Percentiles rank a stretch among this genome's conserved stretches.
Conservation (phyloP, 2,113 vertebrate species). For the Tenrec ecaudatus region DNA sequence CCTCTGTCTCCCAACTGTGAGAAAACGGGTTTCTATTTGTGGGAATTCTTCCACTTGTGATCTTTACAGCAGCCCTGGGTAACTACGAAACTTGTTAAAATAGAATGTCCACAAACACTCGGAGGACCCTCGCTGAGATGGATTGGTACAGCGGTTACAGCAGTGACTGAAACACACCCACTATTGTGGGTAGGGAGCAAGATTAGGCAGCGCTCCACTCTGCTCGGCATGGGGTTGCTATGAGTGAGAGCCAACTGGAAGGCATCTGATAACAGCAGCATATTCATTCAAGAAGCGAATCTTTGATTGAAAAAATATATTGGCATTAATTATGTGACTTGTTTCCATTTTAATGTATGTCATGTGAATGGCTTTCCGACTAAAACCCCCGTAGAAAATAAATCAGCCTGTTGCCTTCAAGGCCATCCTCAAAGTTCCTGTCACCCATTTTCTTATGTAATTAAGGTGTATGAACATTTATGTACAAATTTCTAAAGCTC, state of each 20-base stretch:
- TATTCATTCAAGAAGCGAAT: background rate
- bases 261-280: background rate
- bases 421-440: background rate
- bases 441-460: background rate
- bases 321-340: too few relatives aligned
- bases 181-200: background rate
- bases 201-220: background rate
- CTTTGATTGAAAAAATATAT: too few relatives aligned
- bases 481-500: background rate
- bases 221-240: background rate
- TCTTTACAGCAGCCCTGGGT: too few relatives aligned
- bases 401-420: too few relatives aligned
- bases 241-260: background rate
- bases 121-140: background rate
- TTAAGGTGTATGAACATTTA: background rate
- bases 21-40: too few relatives aligned
- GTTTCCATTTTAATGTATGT: too few relatives aligned
- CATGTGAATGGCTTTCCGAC: too few relatives aligned
- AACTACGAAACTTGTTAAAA: background rate
- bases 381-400: too few relatives aligned
- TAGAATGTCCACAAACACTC: background rate
- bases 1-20: too few relatives aligned
- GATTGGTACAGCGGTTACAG: background rate
- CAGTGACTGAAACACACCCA: background rate
- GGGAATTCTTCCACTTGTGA: too few relatives aligned